Percentiles rank a stretch among this genome's conserved stretches.
These are phyloP conservation scores for Bombylius discolor DNA, from an alignment of 2,888 invertebrate genomes.

Conservation along the genomic window DNA sequence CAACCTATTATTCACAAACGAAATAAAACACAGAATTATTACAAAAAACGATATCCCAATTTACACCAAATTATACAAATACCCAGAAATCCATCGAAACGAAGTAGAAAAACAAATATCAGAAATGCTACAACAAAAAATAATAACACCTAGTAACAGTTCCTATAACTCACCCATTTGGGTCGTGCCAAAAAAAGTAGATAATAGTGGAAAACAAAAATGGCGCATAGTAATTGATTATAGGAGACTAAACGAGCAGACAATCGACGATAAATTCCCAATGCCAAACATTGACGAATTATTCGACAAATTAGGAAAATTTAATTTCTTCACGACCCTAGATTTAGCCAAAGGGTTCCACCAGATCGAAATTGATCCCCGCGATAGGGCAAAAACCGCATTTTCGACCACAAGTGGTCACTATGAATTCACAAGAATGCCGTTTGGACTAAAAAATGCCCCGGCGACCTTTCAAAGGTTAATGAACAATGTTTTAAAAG, in stretches of 20 bases:
- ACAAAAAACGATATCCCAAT: slow-evolving; percentile 7
- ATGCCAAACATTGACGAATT: no score
- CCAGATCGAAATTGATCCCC: background rate
- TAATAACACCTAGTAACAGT: slow-evolving; percentile 16
- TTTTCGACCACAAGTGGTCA: no score
- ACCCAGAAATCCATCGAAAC: slow-evolving; percentile 10
- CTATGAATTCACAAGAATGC: background rate
- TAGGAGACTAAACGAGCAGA: no score
- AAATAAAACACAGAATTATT: slow-evolving; percentile 6
- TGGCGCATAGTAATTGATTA: slow-evolving; percentile 3
- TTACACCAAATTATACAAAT: slow-evolving; percentile 8
- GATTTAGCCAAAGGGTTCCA: slow-evolving; percentile 1
- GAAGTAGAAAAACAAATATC: slow-evolving; percentile 10
- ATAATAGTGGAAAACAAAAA: slow-evolving; percentile 3
- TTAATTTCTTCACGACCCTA: background rate
- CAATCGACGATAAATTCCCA: no score
- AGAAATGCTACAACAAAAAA: slow-evolving; percentile 12
- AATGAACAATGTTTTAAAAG: no score
- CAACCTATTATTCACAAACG: slow-evolving; percentile 1
- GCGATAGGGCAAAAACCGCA: no score
- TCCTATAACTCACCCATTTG: slow-evolving; percentile 17
- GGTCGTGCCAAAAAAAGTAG: slow-evolving; percentile 15
- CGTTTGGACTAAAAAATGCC: background rate
- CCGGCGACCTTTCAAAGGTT: no score
- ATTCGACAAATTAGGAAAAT: no score